Evolutionary conservation across 2,888 invertebrate species (phyloP).

Genomic region (Rhagium mordax): DNA sequence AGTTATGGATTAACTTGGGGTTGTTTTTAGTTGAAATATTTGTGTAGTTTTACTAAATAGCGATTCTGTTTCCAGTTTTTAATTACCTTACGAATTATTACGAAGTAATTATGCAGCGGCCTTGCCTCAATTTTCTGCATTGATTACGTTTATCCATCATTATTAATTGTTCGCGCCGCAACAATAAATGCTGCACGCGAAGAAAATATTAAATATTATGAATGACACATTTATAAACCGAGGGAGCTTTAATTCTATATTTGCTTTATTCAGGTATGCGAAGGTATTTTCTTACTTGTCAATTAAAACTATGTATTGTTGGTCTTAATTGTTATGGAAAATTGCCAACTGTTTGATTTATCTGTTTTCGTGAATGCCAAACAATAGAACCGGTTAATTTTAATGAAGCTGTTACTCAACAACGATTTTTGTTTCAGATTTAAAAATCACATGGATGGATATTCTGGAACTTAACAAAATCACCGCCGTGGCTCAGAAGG

Average conservation of each 20-base stretch:
- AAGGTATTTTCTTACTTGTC: conserved; percentile 5
- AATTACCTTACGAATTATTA: no score
- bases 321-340: conserved; percentile 5
- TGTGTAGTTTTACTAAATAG: no score
- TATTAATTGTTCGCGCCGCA: not conserved
- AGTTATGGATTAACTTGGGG: no score
- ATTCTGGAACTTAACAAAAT: conserved; percentile 68
- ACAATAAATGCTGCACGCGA: conserved; percentile 27
- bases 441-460: conserved; percentile 69
- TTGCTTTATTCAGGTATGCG: conserved; percentile 6
- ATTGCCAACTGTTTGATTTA: conserved; percentile 24
- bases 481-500: conserved; percentile 59
- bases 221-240: conserved; percentile 21
- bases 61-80: no score
- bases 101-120: conserved; percentile 1
- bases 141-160: conserved; percentile 10
- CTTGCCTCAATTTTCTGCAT: conserved; percentile 4
- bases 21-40: no score
- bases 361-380: conserved; percentile 1
- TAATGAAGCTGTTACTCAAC: not conserved
- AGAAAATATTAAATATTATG: conserved; percentile 24
- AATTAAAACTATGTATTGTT: conserved; percentile 26
- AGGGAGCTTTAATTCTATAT: conserved; percentile 12
- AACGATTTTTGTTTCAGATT: conserved; percentile 60
- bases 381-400: not conserved